A percentile compares a stretch with the other conserved stretches of the same genome.
These are phyloP conservation scores for Punctoribates punctum DNA, from an alignment of 2,888 invertebrate genomes.

Conservation along the genomic window DNA sequence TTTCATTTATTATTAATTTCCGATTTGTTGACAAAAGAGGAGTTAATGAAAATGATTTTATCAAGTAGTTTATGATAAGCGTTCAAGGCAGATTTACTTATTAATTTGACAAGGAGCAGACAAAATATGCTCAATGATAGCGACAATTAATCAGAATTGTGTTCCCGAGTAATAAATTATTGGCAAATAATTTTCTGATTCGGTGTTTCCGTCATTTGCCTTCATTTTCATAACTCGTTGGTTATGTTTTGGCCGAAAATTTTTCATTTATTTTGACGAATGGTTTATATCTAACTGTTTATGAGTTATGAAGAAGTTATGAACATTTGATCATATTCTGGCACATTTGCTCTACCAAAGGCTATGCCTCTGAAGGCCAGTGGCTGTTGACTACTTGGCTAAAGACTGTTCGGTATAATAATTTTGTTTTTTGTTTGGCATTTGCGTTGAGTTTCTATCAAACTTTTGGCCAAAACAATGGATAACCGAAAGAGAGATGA, in stretches of 20 bases:
- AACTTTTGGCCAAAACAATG: background rate
- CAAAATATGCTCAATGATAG: no score
- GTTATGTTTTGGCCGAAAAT: background rate
- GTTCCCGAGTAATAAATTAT: no score
- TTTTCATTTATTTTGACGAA: constrained; percentile 5
- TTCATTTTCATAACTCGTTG: background rate
- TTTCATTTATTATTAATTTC: no score
- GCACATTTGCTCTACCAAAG: background rate
- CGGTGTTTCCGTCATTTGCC: background rate
- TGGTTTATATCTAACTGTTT: constrained; percentile 1
- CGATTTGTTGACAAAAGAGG: no score
- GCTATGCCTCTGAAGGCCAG: background rate
- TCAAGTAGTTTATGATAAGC: no score
- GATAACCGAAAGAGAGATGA: background rate
- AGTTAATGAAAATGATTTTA: no score
- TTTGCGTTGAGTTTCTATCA: background rate
- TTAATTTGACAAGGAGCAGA: no score
- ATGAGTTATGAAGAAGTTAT: constrained; percentile 10
- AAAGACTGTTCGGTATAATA: background rate
- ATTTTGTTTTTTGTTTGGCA: background rate
- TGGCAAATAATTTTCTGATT: no score
- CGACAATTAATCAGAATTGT: no score
- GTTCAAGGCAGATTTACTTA: no score
- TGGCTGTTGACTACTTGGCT: background rate
- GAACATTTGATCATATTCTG: constrained; percentile 10